Conservation (phyloP, 2,888 invertebrate species). For the Sinhomidia bicolor region DNA sequence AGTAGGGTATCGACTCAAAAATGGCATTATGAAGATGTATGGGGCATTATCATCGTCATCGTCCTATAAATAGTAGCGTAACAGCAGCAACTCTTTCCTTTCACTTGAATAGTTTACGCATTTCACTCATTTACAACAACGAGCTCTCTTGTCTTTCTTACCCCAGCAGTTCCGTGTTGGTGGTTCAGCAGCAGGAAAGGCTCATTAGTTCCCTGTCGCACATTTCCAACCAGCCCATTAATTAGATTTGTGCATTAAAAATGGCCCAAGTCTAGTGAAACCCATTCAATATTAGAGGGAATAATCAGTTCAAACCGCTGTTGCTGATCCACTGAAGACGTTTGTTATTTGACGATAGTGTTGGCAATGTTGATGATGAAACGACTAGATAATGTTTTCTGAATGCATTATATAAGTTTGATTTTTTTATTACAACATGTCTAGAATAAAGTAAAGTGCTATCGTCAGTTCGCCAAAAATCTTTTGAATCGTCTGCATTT, state of each 20-base stretch:
- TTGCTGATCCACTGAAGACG: slow-evolving; percentile 72
- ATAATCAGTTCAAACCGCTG: slow-evolving; percentile 74
- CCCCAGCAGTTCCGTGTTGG: slow-evolving; percentile 54
- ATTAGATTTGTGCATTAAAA: slow-evolving; percentile 73
- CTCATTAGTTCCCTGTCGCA: slow-evolving; percentile 72
- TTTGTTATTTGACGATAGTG: slow-evolving; percentile 57
- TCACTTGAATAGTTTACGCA: slow-evolving; percentile 68
- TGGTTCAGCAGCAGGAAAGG: slow-evolving; percentile 50
- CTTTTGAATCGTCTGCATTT: too few relatives aligned
- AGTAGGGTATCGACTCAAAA: slow-evolving; percentile 53
- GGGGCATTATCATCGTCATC: slow-evolving; percentile 42
- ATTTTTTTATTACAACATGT: too few relatives aligned
- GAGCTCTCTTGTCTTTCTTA: slow-evolving; percentile 56
- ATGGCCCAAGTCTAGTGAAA: slow-evolving; percentile 64
- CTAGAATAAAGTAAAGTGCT: too few relatives aligned
- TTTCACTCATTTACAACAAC: slow-evolving; percentile 62
- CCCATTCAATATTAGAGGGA: slow-evolving; percentile 67
- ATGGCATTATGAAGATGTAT: slow-evolving; percentile 61
- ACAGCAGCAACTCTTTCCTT: too few relatives aligned
- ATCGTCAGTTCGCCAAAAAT: too few relatives aligned
- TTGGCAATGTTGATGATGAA: background rate
- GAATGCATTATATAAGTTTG: background rate
- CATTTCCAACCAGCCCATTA: slow-evolving; percentile 71
- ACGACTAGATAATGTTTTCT: background rate
- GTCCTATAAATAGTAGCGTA: background rate